Percentiles rank a stretch among this genome's conserved stretches.
Conservation (phyloP, 2,888 invertebrate species). For the Eulithis testata region DNA sequence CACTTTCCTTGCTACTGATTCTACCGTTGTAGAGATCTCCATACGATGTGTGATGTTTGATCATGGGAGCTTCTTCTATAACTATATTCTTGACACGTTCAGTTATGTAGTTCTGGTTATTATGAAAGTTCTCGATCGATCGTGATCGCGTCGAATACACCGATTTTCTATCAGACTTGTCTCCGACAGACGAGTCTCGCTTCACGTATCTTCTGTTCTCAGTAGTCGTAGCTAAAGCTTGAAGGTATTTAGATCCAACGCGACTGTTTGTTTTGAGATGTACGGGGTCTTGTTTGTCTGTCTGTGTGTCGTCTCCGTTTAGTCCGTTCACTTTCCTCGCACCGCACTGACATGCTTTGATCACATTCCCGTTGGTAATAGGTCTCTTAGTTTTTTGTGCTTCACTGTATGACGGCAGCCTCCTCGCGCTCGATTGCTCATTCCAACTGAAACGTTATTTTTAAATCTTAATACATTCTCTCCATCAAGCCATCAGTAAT, state of each 20-base stretch:
- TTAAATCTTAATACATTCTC: constrained; percentile 5
- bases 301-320: constrained; percentile 58
- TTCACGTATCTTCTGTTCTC: constrained; percentile 68
- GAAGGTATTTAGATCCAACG: constrained; percentile 78
- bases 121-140: constrained; percentile 81
- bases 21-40: constrained; percentile 77
- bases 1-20: constrained; percentile 75
- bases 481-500: not conserved
- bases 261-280: constrained; percentile 75
- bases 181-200: constrained; percentile 72
- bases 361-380: constrained; percentile 73
- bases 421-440: constrained; percentile 81
- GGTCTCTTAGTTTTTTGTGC: constrained; percentile 83
- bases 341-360: constrained; percentile 75
- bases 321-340: constrained; percentile 72
- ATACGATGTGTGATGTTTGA: constrained; percentile 79
- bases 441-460: constrained; percentile 73
- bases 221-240: constrained; percentile 73
- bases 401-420: constrained; percentile 82
- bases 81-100: constrained; percentile 64
- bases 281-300: constrained; percentile 63
- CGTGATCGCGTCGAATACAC: constrained; percentile 72
- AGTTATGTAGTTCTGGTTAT: constrained; percentile 54
- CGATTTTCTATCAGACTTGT: constrained; percentile 63
- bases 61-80: constrained; percentile 65